Evolutionary conservation across 1,140 invertebrate genomes (phyloP), one percentile per base, ranked within the genome.

Genomic region (Neuroterus valhalla): DNA sequence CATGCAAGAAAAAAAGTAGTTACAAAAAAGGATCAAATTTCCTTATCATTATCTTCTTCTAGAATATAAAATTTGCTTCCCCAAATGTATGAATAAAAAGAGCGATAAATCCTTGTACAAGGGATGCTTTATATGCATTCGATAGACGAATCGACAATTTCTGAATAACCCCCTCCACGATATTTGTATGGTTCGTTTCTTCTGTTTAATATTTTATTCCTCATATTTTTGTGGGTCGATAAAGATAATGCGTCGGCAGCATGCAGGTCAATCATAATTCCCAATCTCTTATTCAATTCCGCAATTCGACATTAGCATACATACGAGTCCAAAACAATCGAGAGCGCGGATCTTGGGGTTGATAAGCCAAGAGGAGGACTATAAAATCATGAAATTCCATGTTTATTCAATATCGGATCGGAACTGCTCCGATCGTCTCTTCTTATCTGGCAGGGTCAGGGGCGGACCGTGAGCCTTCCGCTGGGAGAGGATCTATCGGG

Each of bases 371-470:
- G 70, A 75, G 55, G 77, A 84, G 83, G 80, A 78, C 79, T 87
- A 74, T 89, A 88, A 89, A 89, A 90, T 89, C 85, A 89, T 84
- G 85, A 85, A 88, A 88, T 88, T 89, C 81, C 82, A 89, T 89
- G 87, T 89, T 87, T 89, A 90, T 90, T 89, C 89, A 90, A 90
- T 90, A 90, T 88, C 77, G 71, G 74, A 55, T n/a, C 45, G 11
- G 10, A 19, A 11, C 31, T 77, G 68, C 44, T 38, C 38, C 75
- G 72, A 71, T 45, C 43, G 70, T 72, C 26, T 74, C 69, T 76
- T 76, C 78, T 80, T 82, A 82, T 82, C 80, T 52, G 50, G 45
- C 26, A 68, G 78, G 72, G 72, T 79, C 75, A 74, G 78, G 71
- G 74, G 23, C 66, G 66, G 78, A 73, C 70, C 21, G 69, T 31